These are phyloP conservation scores for Epirrita christyi DNA, from an alignment of 2,888 invertebrate species.

Conservation along the genomic window DNA sequence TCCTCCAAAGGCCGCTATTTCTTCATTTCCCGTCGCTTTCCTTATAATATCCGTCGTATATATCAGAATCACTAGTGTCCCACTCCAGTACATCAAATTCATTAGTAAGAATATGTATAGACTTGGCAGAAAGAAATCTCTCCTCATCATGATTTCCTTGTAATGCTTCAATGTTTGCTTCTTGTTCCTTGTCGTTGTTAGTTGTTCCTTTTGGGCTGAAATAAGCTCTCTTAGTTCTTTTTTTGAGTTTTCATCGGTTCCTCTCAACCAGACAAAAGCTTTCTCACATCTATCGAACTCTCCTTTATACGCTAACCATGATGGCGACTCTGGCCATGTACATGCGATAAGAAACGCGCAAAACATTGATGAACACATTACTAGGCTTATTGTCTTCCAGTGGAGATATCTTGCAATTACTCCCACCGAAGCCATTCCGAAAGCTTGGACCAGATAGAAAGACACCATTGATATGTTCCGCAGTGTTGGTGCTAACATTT, in stretches of 20 bases:
- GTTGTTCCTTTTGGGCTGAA: slow-evolving; percentile 5
- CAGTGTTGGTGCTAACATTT: slow-evolving; percentile 28
- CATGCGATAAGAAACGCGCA: slow-evolving; percentile 21
- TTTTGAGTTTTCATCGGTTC: slow-evolving; percentile 21
- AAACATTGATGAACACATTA: slow-evolving; percentile 24
- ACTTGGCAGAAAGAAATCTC: slow-evolving; percentile 37
- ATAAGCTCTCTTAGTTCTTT: slow-evolving; percentile 30
- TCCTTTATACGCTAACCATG: slow-evolving; percentile 37
- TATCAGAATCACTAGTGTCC: slow-evolving; percentile 20
- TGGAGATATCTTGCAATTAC: slow-evolving; percentile 22
- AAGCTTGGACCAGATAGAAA: slow-evolving; percentile 12
- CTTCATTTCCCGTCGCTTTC: slow-evolving; percentile 19
- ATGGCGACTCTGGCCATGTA: slow-evolving; percentile 38
- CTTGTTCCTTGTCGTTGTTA: neutral
- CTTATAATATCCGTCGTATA: slow-evolving; percentile 28
- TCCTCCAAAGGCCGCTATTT: slow-evolving; percentile 19
- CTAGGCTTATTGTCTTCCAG: slow-evolving; percentile 27
- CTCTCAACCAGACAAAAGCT: slow-evolving; percentile 36
- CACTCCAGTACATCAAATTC: slow-evolving; percentile 35
- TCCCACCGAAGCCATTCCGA: slow-evolving; percentile 19
- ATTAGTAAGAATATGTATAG: slow-evolving; percentile 29
- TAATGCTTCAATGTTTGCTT: neutral
- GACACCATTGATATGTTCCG: slow-evolving; percentile 20
- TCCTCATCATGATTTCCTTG: slow-evolving; percentile 7
- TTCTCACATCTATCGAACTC: slow-evolving; percentile 30